Evolutionary conservation across 2,797 vertebrate genomes (phyloP).

Genomic region (Carapus acus): DNA sequence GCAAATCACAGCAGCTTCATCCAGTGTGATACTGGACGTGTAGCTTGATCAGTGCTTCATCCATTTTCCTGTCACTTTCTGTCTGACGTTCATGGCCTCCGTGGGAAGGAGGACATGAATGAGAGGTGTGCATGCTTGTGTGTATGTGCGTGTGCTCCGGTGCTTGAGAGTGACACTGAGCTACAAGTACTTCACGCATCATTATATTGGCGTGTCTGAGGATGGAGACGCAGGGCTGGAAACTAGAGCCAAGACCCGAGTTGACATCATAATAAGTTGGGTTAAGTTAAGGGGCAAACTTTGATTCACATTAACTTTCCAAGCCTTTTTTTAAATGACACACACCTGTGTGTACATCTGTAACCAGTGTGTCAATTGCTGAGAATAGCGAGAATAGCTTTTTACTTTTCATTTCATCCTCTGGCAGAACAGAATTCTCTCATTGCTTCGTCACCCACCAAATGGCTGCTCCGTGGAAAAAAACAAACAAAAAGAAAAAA

Average conservation of each 20-base stretch:
- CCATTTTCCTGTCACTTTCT: conserved; percentile 8
- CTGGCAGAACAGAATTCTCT: too few species aligned
- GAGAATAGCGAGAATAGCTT: too few species aligned
- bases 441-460: too few species aligned
- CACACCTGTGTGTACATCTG: conserved; percentile 3
- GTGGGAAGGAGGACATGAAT: conserved; percentile 49
- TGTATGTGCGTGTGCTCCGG: conserved; percentile 19
- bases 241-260: conserved; percentile 37
- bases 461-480: too few species aligned
- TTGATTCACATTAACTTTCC: conserved; percentile 36
- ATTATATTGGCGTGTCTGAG: conserved; percentile 47
- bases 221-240: conserved; percentile 42
- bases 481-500: too few species aligned
- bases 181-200: conserved; percentile 58
- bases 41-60: conserved; percentile 26
- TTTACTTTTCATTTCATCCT: too few species aligned
- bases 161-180: conserved; percentile 45
- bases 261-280: conserved; percentile 46
- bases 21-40: conserved; percentile 5
- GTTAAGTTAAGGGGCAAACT: conserved; percentile 23
- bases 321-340: conserved; percentile 21
- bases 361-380: too few species aligned
- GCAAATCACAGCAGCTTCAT: conserved; percentile 22
- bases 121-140: conserved; percentile 16
- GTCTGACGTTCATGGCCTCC: conserved; percentile 26